Evolutionary conservation across 2,113 vertebrate species (phyloP).

Genomic region (Sander vitreus): DNA sequence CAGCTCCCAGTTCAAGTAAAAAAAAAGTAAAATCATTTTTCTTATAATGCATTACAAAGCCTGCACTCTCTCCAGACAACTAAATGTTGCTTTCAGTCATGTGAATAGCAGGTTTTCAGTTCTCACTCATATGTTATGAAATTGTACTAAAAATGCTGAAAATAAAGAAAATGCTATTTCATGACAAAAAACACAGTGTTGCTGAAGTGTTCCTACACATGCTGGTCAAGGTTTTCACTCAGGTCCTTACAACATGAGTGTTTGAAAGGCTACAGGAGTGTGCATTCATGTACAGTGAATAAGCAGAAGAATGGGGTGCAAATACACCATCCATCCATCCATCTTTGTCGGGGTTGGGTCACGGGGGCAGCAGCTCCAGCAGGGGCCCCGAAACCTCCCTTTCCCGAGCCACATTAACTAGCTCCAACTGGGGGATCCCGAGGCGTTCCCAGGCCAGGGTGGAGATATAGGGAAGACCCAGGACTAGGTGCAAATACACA

Average conservation of each 20-base stretch:
- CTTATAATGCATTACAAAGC: background rate
- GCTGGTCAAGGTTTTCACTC: slow-evolving; percentile 47
- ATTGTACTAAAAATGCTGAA: slow-evolving; percentile 30
- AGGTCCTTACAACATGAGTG: slow-evolving; percentile 51
- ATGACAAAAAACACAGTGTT: slow-evolving; percentile 21
- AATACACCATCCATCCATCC: too few relatives aligned
- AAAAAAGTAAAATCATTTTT: background rate
- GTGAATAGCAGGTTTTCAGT: background rate
- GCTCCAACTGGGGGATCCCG: too few relatives aligned
- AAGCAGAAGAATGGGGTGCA: background rate
- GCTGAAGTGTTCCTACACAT: slow-evolving; percentile 66
- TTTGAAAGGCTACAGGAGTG: slow-evolving; percentile 47
- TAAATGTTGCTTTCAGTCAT: background rate
- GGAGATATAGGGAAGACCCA: too few relatives aligned
- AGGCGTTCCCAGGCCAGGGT: too few relatives aligned
- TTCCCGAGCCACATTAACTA: too few relatives aligned
- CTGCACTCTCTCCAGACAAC: background rate
- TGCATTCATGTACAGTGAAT: slow-evolving; percentile 2
- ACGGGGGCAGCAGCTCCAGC: too few relatives aligned
- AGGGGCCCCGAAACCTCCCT: too few relatives aligned
- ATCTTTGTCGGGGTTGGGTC: too few relatives aligned
- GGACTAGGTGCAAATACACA: too few relatives aligned
- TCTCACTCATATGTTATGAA: background rate
- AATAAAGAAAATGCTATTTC: slow-evolving; percentile 56
- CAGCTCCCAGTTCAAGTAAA: background rate